These are phyloP conservation scores for Galaxea fascicularis DNA, from an alignment of 92 coral and sea anemone species.

Conservation along the genomic window DNA sequence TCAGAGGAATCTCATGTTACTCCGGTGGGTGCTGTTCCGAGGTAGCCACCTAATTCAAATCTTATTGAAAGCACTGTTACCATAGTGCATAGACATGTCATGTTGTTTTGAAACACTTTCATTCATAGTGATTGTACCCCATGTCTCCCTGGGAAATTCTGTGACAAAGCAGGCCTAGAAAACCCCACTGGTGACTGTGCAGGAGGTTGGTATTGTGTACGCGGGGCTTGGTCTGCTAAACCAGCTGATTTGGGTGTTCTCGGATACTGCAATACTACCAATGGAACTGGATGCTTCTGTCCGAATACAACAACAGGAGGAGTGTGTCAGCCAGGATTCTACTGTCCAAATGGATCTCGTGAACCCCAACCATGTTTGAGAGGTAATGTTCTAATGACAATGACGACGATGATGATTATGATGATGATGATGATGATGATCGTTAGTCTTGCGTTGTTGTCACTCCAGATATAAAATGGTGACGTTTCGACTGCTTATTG, in stretches of 20 bases:
- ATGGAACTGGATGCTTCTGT: constrained; percentile 84
- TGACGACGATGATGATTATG: too few species aligned
- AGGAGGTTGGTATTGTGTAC: constrained; percentile 92
- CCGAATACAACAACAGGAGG: constrained; percentile 97
- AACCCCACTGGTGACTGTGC: constrained; percentile 85
- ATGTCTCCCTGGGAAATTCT: constrained; percentile 88
- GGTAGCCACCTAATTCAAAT: too few species aligned
- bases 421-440: too few species aligned
- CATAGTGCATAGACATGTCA: too few species aligned
- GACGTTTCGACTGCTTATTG: too few species aligned
- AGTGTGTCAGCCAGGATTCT: constrained; percentile 90
- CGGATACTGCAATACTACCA: constrained; percentile 76
- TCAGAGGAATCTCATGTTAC: too few species aligned
- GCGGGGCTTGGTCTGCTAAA: constrained; percentile 85
- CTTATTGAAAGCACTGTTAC: too few species aligned
- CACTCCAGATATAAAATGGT: too few species aligned
- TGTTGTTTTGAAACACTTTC: background rate
- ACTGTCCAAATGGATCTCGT: constrained; percentile 90
- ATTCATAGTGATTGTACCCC: constrained; percentile 85
- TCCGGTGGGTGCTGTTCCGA: too few species aligned
- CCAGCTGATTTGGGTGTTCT: constrained; percentile 84
- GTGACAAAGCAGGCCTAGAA: constrained; percentile 86
- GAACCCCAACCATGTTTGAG: constrained; percentile 87
- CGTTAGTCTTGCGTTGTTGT: too few species aligned
- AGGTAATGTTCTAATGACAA: constrained; percentile 54